phyloP scores from a whole-genome alignment of 2,888 invertebrate species.

The Dexiosoma caninum region DNA sequence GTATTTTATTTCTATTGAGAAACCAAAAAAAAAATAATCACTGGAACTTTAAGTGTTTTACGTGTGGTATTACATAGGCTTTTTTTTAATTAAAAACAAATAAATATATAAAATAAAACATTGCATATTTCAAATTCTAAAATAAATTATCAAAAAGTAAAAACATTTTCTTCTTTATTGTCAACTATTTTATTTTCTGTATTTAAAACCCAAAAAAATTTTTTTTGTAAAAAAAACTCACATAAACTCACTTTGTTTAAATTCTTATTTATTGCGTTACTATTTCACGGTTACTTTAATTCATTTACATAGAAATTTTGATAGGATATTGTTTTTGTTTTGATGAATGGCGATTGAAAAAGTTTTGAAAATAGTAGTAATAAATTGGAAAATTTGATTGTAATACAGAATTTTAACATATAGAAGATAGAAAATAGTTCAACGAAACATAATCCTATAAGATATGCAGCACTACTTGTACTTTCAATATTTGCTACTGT shows the following conservation, averaged over 20 bases:
- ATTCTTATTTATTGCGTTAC: neutral
- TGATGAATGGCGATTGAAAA: neutral
- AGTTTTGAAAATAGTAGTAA: neutral
- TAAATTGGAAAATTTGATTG: neutral
- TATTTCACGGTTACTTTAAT: neutral
- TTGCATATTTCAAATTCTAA: neutral
- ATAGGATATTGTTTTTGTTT: neutral
- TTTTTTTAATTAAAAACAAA: no score
- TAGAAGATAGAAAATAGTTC: neutral
- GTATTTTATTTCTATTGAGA: no score
- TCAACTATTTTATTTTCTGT: no score
- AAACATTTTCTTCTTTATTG: no score
- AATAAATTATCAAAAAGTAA: no score
- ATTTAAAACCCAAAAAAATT: no score
- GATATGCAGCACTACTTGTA: slow-evolving; percentile 52
- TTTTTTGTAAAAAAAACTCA: no score
- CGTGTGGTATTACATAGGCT: no score
- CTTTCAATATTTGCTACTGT: slow-evolving; percentile 55
- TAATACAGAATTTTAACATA: neutral
- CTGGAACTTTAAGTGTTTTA: no score
- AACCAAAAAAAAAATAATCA: no score
- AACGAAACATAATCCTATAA: slow-evolving; percentile 50
- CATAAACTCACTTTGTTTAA: slow-evolving; percentile 38
- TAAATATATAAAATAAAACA: no score
- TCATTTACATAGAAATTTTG: slow-evolving; percentile 3